Conservation (phyloP, 2,113 vertebrate species). For the Pagrus major region DNA sequence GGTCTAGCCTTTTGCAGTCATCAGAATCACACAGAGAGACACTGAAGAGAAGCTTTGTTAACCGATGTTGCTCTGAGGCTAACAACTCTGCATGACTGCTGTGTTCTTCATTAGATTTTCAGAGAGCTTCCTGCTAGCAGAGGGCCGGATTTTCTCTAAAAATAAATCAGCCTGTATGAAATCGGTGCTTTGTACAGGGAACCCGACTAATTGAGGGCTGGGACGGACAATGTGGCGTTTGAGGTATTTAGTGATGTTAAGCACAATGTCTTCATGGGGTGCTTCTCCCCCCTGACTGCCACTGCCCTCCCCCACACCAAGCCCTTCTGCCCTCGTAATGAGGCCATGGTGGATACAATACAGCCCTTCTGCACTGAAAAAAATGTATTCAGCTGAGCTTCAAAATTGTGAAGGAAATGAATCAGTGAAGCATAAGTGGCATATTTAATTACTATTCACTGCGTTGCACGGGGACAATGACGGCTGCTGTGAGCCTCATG, state of each 20-base stretch:
- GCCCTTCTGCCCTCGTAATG: slow-evolving; percentile 82
- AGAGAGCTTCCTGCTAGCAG: slow-evolving; percentile 61
- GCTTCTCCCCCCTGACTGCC: slow-evolving; percentile 59
- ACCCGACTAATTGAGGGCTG: slow-evolving; percentile 69
- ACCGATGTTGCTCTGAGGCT: slow-evolving; percentile 43
- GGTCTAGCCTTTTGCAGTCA: slow-evolving; percentile 49
- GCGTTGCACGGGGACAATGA: slow-evolving; percentile 89
- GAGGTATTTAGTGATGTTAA: slow-evolving; percentile 79
- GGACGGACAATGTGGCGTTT: slow-evolving; percentile 71
- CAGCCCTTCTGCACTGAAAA: slow-evolving; percentile 88
- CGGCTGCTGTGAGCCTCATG: slow-evolving; percentile 86
- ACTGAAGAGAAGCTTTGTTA: slow-evolving; percentile 61
- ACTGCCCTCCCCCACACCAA: slow-evolving; percentile 76
- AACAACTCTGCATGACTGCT: slow-evolving; percentile 63
- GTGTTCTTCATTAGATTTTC: slow-evolving; percentile 67
- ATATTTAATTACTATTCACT: slow-evolving; percentile 93
- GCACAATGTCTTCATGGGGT: slow-evolving; percentile 80
- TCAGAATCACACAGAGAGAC: slow-evolving; percentile 24
- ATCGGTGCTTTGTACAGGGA: slow-evolving; percentile 54
- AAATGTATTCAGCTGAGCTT: slow-evolving; percentile 87
- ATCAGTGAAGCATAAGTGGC: slow-evolving; percentile 92
- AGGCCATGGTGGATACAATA: slow-evolving; percentile 88
- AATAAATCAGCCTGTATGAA: slow-evolving; percentile 60
- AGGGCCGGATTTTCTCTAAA: slow-evolving; percentile 60
- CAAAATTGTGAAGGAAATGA: slow-evolving; percentile 91